Evolutionary conservation across 2,888 invertebrate genomes (phyloP).

Genomic region (Rhagophthalmus giganteus): DNA sequence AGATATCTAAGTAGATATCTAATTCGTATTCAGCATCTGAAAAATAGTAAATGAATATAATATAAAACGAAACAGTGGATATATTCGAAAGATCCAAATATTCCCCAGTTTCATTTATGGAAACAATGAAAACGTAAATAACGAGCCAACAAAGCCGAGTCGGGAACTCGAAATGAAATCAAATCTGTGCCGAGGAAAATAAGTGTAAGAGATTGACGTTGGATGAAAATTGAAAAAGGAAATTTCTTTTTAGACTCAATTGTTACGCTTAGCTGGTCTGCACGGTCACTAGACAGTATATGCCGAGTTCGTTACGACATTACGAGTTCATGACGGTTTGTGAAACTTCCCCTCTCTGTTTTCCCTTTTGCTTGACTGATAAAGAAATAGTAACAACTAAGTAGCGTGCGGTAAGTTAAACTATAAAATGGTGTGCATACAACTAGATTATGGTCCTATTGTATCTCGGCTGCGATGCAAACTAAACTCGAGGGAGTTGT

Average conservation of each 20-base stretch:
- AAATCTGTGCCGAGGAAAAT: slow-evolving; percentile 57
- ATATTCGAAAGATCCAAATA: slow-evolving; percentile 22
- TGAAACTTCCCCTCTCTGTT: slow-evolving; percentile 11
- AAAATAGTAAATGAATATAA: too few species aligned
- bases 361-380: neutral
- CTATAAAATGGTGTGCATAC: slow-evolving; percentile 39
- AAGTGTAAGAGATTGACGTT: slow-evolving; percentile 56
- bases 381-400: slow-evolving; percentile 7
- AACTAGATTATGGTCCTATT: slow-evolving; percentile 48
- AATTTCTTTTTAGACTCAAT: slow-evolving; percentile 59
- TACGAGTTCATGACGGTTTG: slow-evolving; percentile 9
- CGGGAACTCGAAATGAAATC: slow-evolving; percentile 52
- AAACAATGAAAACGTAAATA: slow-evolving; percentile 54
- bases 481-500: slow-evolving; percentile 45
- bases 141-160: slow-evolving; percentile 49
- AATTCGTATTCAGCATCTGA: too few species aligned
- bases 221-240: slow-evolving; percentile 59
- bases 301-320: slow-evolving; percentile 30
- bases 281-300: slow-evolving; percentile 47
- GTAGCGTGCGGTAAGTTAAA: slow-evolving; percentile 29
- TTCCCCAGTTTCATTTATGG: slow-evolving; percentile 52
- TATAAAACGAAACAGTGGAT: slow-evolving; percentile 2
- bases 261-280: slow-evolving; percentile 53
- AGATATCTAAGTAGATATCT: too few species aligned
- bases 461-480: slow-evolving; percentile 45